These are phyloP conservation scores for Hirtodrosophila alboralis DNA, from an alignment of 2,888 invertebrate genomes.

Conservation along the genomic window DNA sequence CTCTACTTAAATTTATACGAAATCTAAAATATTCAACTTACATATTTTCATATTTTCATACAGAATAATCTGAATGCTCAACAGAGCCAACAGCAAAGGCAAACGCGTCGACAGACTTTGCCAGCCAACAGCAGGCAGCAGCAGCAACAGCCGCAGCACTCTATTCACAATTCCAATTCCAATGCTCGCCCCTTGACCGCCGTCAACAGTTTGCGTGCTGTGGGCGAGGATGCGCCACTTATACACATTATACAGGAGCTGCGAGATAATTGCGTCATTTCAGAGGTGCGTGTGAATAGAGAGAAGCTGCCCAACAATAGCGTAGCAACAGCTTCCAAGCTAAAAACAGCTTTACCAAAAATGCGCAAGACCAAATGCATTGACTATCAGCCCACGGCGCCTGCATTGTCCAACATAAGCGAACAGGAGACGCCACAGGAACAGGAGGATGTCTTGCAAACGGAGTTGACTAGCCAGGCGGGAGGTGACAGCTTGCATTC, in stretches of 20 bases:
- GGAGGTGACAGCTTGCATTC: constrained; percentile 30
- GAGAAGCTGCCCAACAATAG: constrained; percentile 56
- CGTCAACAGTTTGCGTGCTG: constrained; percentile 66
- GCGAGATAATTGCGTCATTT: constrained; percentile 81
- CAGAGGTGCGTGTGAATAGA: constrained; percentile 82
- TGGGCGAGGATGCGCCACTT: constrained; percentile 74
- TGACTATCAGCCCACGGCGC: constrained; percentile 56
- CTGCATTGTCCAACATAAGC: constrained; percentile 55
- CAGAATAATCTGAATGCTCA: constrained; percentile 45
- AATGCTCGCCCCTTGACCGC: constrained; percentile 64
- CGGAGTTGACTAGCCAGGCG: constrained; percentile 29
- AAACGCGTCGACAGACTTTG: constrained; percentile 39
- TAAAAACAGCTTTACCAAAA: constrained; percentile 3
- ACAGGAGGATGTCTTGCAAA: constrained; percentile 19
- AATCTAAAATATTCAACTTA: neutral
- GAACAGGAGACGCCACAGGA: constrained; percentile 63
- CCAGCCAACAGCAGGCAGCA: constrained; percentile 34
- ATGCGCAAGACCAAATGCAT: constrained; percentile 28
- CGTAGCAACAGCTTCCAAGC: constrained; percentile 8
- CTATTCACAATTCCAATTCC: constrained; percentile 4
- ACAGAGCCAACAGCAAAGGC: constrained; percentile 21
- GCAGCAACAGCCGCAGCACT: neutral
- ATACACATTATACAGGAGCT: constrained; percentile 84
- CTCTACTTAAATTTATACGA: neutral
- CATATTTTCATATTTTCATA: constrained; percentile 3